Conservation (phyloP, 1,140 invertebrate genomes). For the Lepidurus arcticus region DNA sequence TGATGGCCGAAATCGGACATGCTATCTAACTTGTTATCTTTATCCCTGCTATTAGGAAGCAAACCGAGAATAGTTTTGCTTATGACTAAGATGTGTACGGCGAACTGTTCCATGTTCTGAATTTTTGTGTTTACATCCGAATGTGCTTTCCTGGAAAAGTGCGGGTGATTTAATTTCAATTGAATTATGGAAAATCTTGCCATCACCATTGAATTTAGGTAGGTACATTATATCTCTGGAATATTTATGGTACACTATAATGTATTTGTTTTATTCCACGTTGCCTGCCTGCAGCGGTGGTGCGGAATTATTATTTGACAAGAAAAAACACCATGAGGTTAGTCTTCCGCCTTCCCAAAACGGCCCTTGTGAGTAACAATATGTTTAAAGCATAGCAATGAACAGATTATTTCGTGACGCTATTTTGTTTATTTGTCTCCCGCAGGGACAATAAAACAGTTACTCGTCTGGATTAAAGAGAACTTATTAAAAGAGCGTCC, state of each 20-base stretch:
- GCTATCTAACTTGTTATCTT: no score
- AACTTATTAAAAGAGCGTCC: slow-evolving; percentile 77
- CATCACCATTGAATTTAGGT: background rate
- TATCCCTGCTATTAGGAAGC: no score
- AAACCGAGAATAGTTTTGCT: no score
- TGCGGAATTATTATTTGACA: slow-evolving; percentile 78
- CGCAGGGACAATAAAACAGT: slow-evolving; percentile 64
- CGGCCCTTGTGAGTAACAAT: slow-evolving; percentile 23
- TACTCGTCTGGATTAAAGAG: slow-evolving; percentile 75
- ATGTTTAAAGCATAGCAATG: background rate
- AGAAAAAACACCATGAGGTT: slow-evolving; percentile 65
- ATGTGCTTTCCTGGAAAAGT: background rate
- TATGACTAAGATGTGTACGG: no score
- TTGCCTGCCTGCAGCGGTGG: slow-evolving; percentile 62
- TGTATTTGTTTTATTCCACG: background rate
- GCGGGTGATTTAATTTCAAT: background rate
- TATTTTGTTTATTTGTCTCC: slow-evolving; percentile 36
- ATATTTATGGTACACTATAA: background rate
- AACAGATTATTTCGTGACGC: background rate
- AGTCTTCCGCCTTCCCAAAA: slow-evolving; percentile 49
- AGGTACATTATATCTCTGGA: background rate
- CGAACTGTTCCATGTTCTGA: no score
- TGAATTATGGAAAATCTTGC: background rate
- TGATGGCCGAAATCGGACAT: no score
- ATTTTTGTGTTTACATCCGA: background rate